Evolutionary conservation across 64 coral and sea anemone species (phyloP).

Genomic region (Porites australiensis): DNA sequence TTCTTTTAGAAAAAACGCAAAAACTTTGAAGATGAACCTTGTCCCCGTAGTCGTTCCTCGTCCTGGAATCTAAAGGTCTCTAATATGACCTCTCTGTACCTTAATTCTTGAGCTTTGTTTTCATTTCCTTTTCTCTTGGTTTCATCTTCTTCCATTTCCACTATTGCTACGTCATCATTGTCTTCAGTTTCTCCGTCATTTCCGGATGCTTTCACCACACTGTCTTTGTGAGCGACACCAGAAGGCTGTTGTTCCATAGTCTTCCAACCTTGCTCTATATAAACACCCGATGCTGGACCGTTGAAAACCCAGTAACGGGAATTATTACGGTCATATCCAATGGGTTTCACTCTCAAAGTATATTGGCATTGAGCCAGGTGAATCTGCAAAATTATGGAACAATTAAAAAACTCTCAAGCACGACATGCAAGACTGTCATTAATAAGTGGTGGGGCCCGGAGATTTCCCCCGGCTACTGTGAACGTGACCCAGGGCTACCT

Average conservation of each 20-base stretch:
- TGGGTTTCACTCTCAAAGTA: constrained; percentile 57
- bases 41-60: too few relatives aligned
- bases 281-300: constrained; percentile 67
- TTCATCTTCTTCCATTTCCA: neutral
- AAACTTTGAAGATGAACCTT: too few relatives aligned
- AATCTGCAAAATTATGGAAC: constrained; percentile 21
- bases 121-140: neutral
- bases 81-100: neutral
- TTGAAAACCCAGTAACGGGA: constrained; percentile 87
- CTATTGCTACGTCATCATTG: neutral
- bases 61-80: neutral
- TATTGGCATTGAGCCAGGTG: constrained; percentile 52
- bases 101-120: neutral
- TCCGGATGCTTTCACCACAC: neutral
- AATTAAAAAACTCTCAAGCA: neutral
- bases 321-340: constrained; percentile 83
- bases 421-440: too few relatives aligned
- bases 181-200: neutral
- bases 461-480: too few relatives aligned
- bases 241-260: constrained; percentile 16
- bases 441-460: too few relatives aligned
- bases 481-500: too few relatives aligned
- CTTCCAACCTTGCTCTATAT: constrained; percentile 89
- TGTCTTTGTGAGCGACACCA: neutral
- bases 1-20: too few relatives aligned